Base-by-base conservation (phyloP, 2,113 vertebrate genomes). In the Halcyon malimbica region DNA sequence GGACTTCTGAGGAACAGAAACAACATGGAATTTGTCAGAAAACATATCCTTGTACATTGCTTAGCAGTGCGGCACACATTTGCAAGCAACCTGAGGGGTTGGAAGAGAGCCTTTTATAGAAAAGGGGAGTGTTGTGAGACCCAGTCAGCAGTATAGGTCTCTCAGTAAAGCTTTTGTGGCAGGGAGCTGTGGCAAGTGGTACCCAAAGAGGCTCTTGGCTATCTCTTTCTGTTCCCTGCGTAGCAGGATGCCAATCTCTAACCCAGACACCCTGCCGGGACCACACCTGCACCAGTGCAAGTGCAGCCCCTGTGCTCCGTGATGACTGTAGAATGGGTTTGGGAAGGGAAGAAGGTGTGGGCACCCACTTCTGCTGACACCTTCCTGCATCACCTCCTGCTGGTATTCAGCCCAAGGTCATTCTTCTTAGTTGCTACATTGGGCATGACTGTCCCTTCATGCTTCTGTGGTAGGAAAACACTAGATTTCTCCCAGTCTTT, bases 221-320 rank as follows among this genome's bases (percentile, higher is more conserved):
- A 1, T 50, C 53, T 68, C 42, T 25, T 89, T 79, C 59, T 74
- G 14, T 53, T 80, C 23, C 24, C 68, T 63, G 60, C 44, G 60
- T 15, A 78, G 50, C 16, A 65, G 73, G 67, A 39, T 75, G 28
- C 31, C 73, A 57, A 2, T 41, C 73, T 21, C 14, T 31, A 50
- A 13, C 20, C 10, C 5, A 4, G 28, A 70, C 7, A 75, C 12
- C 28, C 24, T 0, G 1, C 25, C 0, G 2, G 37, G 19, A 33
- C 33, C 41, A 65, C 13, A 51, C 24, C 21, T 13, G 13, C 57
- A 71, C 6, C 48, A 39, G 33, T 33, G 29, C 3, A 0, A 44
- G 37, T 20, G n/a, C n/a, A 63, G 21, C 20, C 69, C 1, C 1
- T 6, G 16, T 26, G 60, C 77, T 87, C 50, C 50, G 48, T 0